These are phyloP conservation scores for Thysanoteuthis rhombus DNA, from an alignment of 2,888 invertebrate species.

Conservation along the genomic window DNA sequence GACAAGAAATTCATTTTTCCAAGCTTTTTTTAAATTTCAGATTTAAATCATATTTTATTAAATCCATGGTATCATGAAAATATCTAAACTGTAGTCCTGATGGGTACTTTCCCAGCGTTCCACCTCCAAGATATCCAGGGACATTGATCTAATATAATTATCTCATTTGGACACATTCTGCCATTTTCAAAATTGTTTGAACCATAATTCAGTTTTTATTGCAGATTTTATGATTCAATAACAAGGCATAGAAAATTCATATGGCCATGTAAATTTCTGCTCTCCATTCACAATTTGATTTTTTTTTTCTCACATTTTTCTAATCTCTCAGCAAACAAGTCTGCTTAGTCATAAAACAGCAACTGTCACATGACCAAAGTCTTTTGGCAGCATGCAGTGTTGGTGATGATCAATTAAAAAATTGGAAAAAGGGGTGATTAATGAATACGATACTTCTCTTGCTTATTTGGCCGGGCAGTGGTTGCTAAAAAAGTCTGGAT, in stretches of 20 bases:
- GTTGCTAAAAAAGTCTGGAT: too few species aligned
- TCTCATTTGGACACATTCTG: background rate
- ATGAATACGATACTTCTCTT: too few species aligned
- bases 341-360: too few species aligned
- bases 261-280: background rate
- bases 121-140: background rate
- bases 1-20: background rate
- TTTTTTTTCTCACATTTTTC: background rate
- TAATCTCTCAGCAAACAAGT: too few species aligned
- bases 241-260: background rate
- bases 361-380: too few species aligned
- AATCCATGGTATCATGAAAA: background rate
- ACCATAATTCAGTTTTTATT: background rate
- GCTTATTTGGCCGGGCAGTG: too few species aligned
- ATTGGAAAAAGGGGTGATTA: too few species aligned
- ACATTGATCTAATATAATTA: background rate
- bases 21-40: background rate
- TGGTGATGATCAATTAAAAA: too few species aligned
- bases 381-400: too few species aligned
- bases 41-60: background rate
- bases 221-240: background rate
- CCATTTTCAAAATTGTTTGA: background rate
- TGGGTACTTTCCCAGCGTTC: background rate
- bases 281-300: background rate
- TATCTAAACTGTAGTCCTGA: background rate